These are phyloP conservation scores for Amblyornis subalaris DNA, from an alignment of 2,113 vertebrate genomes.

Conservation along the genomic window DNA sequence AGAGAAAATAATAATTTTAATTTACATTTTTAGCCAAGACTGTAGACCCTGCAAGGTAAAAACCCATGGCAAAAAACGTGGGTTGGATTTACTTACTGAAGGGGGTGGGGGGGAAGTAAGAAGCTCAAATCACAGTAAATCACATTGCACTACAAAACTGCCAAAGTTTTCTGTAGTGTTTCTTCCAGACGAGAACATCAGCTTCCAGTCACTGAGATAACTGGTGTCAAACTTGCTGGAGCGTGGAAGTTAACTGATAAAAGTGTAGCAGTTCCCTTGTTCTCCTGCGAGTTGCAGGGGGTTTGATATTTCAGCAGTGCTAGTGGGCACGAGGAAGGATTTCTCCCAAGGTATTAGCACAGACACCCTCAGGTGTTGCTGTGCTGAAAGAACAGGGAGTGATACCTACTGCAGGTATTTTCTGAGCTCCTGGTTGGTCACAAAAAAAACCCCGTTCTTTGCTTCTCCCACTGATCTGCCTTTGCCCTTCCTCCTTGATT, in stretches of 20 bases:
- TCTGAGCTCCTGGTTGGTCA: neutral
- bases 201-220: neutral
- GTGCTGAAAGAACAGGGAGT: neutral
- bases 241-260: neutral
- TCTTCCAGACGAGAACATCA: neutral
- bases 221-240: neutral
- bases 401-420: neutral
- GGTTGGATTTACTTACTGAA: neutral
- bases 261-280: neutral
- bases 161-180: neutral
- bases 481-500: neutral
- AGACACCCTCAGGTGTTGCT: neutral
- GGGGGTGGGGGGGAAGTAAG: rapidly evolving
- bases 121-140: neutral
- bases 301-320: neutral
- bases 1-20: neutral
- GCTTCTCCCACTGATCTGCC: neutral
- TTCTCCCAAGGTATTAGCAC: neutral
- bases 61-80: neutral
- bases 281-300: neutral
- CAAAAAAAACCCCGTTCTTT: neutral
- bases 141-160: neutral
- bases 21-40: neutral
- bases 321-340: neutral
- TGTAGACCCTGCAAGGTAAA: neutral